phyloP scores from a whole-genome alignment of 2,797 vertebrate genomes.

The Sorex maritimensis region DNA sequence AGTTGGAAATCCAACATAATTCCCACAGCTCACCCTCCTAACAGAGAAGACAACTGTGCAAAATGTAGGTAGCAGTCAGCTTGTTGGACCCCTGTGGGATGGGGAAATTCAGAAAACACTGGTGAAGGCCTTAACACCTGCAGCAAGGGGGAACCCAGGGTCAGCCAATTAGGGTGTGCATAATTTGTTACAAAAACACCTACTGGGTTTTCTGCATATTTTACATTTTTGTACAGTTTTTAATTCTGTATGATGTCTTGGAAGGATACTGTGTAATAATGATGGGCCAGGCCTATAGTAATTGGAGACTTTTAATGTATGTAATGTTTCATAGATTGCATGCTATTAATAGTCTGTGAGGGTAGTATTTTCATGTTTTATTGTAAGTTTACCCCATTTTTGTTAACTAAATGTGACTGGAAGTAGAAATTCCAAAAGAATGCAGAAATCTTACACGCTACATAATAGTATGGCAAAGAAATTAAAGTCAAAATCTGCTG shows the following conservation, averaged over 20 bases:
- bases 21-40: conserved; percentile 29
- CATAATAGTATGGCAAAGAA: conserved; percentile 35
- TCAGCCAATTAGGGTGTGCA: conserved; percentile 79
- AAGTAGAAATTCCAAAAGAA: conserved; percentile 69
- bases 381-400: conserved; percentile 80
- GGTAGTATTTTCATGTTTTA: conserved; percentile 86
- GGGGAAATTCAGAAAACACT: conserved; percentile 24
- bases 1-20: conserved; percentile 51
- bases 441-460: conserved; percentile 57
- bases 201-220: conserved; percentile 84
- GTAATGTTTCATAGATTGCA: conserved; percentile 93
- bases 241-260: conserved; percentile 86
- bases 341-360: conserved; percentile 91
- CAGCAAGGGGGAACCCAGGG: conserved; percentile 73
- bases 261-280: conserved; percentile 89
- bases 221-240: conserved; percentile 88
- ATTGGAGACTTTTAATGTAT: conserved; percentile 90
- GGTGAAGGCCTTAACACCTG: conserved; percentile 48
- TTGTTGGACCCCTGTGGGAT: conserved; percentile 13
- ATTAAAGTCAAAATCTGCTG: conserved; percentile 62
- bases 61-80: neutral
- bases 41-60: conserved; percentile 13
- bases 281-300: conserved; percentile 87
- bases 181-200: conserved; percentile 65
- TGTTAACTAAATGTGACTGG: conserved; percentile 60